phyloP scores from a whole-genome alignment of 53 echinoderm and acorn worm genomes.

The Actinopyga echinites region DNA sequence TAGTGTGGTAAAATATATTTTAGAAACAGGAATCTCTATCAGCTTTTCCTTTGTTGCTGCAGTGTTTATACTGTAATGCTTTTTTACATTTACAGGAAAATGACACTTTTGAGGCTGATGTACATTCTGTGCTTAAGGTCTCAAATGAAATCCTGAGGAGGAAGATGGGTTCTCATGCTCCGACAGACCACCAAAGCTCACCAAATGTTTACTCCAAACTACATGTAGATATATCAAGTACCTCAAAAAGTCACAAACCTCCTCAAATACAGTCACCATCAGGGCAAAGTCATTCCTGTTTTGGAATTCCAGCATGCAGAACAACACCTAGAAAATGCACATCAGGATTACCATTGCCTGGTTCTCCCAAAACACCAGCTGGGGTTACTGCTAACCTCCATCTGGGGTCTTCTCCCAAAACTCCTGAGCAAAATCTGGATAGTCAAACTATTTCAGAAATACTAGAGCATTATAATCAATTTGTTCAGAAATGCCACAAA shows the following conservation, averaged over 20 bases:
- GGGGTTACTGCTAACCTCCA: background rate
- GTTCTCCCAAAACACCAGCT: background rate
- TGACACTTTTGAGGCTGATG: background rate
- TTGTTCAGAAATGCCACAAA: constrained; percentile 70
- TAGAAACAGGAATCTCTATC: too few relatives aligned
- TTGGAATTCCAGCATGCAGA: too few relatives aligned
- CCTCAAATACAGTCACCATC: too few relatives aligned
- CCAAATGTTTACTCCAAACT: too few relatives aligned
- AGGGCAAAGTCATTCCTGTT: too few relatives aligned
- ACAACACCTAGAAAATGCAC: too few relatives aligned
- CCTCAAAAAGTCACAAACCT: too few relatives aligned
- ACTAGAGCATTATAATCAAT: constrained; percentile 58
- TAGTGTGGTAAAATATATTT: too few relatives aligned
- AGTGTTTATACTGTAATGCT: background rate
- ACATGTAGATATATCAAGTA: too few relatives aligned
- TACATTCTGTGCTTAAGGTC: background rate
- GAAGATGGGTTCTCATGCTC: background rate
- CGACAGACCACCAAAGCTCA: too few relatives aligned
- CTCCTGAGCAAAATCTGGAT: background rate
- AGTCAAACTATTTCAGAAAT: background rate
- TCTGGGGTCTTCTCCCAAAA: background rate
- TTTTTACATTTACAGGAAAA: background rate
- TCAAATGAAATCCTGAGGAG: background rate
- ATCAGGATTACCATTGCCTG: too few relatives aligned
- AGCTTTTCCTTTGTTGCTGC: too few relatives aligned